These are phyloP conservation scores for Osmoderma eremita DNA, from an alignment of 2,888 invertebrate genomes.

Conservation along the genomic window DNA sequence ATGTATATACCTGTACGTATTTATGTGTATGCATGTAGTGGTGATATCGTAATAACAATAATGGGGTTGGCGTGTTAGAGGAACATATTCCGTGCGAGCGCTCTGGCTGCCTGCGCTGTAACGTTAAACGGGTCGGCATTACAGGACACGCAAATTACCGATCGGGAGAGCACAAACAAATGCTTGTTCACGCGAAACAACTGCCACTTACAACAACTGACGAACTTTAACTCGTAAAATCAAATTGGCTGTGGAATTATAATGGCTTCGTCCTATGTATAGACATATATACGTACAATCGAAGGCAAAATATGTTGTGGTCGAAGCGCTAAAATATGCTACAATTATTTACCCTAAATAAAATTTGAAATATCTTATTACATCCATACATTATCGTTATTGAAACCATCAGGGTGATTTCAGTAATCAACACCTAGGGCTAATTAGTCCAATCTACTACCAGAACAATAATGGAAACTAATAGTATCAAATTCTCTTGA, in stretches of 20 bases:
- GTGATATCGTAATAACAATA: slow-evolving; percentile 23
- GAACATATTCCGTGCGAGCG: slow-evolving; percentile 60
- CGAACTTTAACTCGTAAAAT: slow-evolving; percentile 58
- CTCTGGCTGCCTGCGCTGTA: slow-evolving; percentile 57
- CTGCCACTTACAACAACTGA: slow-evolving; percentile 63
- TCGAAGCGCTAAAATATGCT: too few species aligned
- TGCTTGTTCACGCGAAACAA: slow-evolving; percentile 65
- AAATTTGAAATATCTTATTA: too few species aligned
- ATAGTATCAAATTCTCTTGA: too few species aligned
- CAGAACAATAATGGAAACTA: too few species aligned
- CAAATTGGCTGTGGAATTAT: slow-evolving; percentile 55
- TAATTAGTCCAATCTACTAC: too few species aligned
- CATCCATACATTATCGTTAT: too few species aligned
- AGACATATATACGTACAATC: slow-evolving; percentile 4
- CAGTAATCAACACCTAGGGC: too few species aligned
- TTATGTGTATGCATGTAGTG: neutral
- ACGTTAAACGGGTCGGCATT: slow-evolving; percentile 64
- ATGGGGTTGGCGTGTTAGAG: slow-evolving; percentile 60
- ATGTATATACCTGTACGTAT: neutral
- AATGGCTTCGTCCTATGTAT: slow-evolving; percentile 7
- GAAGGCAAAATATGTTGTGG: neutral
- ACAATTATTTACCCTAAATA: too few species aligned
- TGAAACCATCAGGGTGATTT: too few species aligned
- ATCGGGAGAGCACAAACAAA: slow-evolving; percentile 64
- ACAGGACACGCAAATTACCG: slow-evolving; percentile 64